Conservation (phyloP, 2,888 invertebrate species). For the Asteroscopus sphinx region DNA sequence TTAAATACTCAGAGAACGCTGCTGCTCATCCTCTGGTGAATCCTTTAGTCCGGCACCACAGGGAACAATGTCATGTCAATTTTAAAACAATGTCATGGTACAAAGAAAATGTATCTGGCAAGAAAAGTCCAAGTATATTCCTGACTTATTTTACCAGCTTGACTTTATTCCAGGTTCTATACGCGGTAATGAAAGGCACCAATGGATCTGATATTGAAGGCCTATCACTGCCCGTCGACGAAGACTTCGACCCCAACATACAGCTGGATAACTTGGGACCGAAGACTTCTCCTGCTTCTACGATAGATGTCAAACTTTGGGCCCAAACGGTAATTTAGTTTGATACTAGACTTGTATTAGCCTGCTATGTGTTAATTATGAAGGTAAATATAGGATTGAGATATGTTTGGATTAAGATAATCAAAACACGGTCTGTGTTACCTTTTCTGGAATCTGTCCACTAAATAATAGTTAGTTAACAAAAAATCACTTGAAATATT, state of each 20-base stretch:
- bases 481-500: too few relatives aligned
- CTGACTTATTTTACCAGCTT: background rate
- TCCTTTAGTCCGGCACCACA: too few relatives aligned
- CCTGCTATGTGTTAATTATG: background rate
- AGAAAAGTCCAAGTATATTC: background rate
- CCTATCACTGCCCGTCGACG: constrained; percentile 88
- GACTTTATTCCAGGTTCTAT: constrained; percentile 84
- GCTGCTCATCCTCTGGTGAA: too few relatives aligned
- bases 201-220: constrained; percentile 88
- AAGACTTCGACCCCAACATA: constrained; percentile 93
- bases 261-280: constrained; percentile 92
- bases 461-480: too few relatives aligned
- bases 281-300: constrained; percentile 80
- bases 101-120: too few relatives aligned
- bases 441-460: too few relatives aligned
- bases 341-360: background rate
- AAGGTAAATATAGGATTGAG: background rate
- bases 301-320: constrained; percentile 87
- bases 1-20: too few relatives aligned
- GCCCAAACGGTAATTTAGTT: constrained; percentile 81
- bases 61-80: too few relatives aligned
- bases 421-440: too few relatives aligned
- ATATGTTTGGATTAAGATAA: too few relatives aligned
- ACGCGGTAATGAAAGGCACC: constrained; percentile 90
- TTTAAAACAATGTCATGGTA: too few relatives aligned